Evolutionary conservation across 53 echinoderm and acorn worm species (phyloP), one percentile per base, ranked within the genome.

Genomic region (Astropecten irregularis): DNA sequence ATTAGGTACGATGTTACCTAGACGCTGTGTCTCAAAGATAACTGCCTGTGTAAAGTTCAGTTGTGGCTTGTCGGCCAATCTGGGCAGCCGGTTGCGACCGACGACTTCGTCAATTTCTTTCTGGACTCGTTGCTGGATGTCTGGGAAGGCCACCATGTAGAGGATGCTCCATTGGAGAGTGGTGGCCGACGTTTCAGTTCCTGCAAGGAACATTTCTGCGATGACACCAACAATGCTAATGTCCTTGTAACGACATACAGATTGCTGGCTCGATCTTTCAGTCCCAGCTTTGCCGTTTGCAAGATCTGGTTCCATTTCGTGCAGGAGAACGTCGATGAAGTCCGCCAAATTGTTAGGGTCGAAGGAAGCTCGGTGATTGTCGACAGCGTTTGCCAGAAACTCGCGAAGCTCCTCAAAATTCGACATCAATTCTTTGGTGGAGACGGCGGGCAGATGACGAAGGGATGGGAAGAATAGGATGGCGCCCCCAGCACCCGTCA

Each of bases 291-390:
- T 6, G 6, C 42, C 42, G 6, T 6, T 11, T 6, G 11, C 6
- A 6, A 11, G 6, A 29, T 82, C 44, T 19, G 18, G 39, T 34
- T 74, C 18, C 20, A 89, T 72, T 25, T 89, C 76, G 10, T 23
- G 58, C 9, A 89, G 68, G 69, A 74, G 84, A 9, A 67, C 61
- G 28, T 89, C 90, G 13, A 69, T 77, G 70, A 77, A 85, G 52
- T 89, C 85, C 9, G 56, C 26, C 13, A 69, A 8, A 30, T 66
- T 49, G 15, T 85, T 72, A 1, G 79, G 54, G 9, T 85, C 60
- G 42, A 77, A 81, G 18, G 49, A n/a, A 52, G 40, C 39, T 1
- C 58, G 49, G 36, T 71, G 84, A 5, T 52, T 33, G 3, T 61
- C 50, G 27, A 90, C 85, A 32, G 77, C 55, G 20, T 59, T 48